Percentiles rank a stretch among this genome's conserved stretches.
These are phyloP conservation scores for Macroramphosus scolopax DNA, from an alignment of 2,797 vertebrate species.

Conservation along the genomic window DNA sequence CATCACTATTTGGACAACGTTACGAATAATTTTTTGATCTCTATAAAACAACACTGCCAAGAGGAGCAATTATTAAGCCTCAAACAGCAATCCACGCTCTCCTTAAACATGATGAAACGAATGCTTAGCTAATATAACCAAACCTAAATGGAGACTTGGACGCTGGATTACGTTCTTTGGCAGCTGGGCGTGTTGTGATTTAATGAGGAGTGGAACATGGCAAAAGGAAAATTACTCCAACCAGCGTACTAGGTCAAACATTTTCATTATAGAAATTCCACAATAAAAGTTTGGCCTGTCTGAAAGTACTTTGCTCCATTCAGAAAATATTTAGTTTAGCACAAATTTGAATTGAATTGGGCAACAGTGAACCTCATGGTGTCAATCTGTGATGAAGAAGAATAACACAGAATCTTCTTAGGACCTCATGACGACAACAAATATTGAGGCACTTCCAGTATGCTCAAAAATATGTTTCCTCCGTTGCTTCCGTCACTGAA, in stretches of 20 bases:
- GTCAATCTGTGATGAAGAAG: neutral
- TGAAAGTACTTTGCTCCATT: slow-evolving; percentile 11
- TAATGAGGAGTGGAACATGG: slow-evolving; percentile 17
- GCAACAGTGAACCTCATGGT: neutral
- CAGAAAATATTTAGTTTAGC: neutral
- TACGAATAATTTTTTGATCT: slow-evolving; percentile 33
- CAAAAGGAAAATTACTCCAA: slow-evolving; percentile 19
- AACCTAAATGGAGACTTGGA: slow-evolving; percentile 32
- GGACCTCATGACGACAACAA: no score
- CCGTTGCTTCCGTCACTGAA: no score
- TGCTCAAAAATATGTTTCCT: no score
- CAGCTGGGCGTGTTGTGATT: slow-evolving; percentile 36
- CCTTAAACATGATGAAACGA: slow-evolving; percentile 36
- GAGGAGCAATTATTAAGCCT: slow-evolving; percentile 22
- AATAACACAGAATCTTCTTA: no score
- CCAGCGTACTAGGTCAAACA: slow-evolving; percentile 5
- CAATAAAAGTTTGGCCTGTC: slow-evolving; percentile 4
- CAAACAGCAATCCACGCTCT: slow-evolving; percentile 22
- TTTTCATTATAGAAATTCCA: slow-evolving; percentile 6
- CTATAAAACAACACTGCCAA: slow-evolving; percentile 28
- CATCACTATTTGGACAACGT: slow-evolving; percentile 36
- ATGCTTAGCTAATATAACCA: slow-evolving; percentile 36
- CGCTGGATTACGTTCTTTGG: slow-evolving; percentile 26
- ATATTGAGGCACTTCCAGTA: no score
- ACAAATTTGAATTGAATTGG: neutral